These are phyloP conservation scores for Illadopsis cleaveri DNA, from an alignment of 2,113 vertebrate genomes.

Conservation along the genomic window DNA sequence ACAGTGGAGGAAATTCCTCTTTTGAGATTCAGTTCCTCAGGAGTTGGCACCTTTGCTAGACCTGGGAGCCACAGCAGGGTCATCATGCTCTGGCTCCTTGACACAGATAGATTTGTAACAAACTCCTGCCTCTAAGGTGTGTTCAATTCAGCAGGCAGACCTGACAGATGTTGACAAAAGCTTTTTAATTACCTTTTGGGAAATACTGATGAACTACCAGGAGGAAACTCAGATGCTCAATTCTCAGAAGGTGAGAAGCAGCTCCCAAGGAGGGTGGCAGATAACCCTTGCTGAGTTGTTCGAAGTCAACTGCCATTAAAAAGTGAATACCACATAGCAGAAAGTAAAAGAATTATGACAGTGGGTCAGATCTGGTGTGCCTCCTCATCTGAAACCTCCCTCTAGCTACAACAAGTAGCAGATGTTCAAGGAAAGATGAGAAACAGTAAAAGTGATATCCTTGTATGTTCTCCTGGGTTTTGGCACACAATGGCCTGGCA, in stretches of 20 bases:
- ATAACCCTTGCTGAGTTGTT: neutral
- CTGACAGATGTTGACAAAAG: neutral
- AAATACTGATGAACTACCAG: neutral
- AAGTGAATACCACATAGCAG: neutral
- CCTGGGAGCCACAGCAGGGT: neutral
- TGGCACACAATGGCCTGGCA: neutral
- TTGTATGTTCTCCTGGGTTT: neutral
- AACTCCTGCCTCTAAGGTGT: neutral
- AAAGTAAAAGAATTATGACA: neutral
- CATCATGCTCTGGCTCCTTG: neutral
- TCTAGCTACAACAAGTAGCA: neutral
- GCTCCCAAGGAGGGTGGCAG: neutral
- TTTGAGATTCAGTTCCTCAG: neutral
- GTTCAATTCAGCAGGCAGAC: neutral
- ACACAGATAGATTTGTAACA: neutral
- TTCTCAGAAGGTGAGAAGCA: neutral
- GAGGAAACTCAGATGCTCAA: neutral
- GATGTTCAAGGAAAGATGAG: slow-evolving; percentile 11
- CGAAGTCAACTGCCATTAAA: neutral
- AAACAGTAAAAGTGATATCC: neutral
- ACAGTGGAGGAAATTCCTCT: neutral
- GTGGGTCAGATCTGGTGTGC: neutral
- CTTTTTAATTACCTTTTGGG: neutral
- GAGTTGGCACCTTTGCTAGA: neutral
- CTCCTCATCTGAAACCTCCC: neutral